Evolutionary conservation across 1,140 invertebrate genomes (phyloP).

Genomic region (Eumaeus atala): DNA sequence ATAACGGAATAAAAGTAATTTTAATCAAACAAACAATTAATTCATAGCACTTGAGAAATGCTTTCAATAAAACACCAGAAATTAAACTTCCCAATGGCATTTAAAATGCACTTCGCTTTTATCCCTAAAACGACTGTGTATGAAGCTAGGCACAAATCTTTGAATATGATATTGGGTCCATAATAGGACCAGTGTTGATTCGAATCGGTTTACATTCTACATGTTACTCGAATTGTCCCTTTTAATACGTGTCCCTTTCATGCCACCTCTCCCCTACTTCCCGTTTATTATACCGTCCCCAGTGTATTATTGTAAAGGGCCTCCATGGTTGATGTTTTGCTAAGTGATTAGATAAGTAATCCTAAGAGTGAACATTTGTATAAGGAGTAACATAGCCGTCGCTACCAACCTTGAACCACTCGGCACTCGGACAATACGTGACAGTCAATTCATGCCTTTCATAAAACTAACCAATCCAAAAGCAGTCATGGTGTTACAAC

Average conservation of each 20-base stretch:
- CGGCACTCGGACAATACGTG: too few relatives aligned
- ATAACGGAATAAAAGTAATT: constrained; percentile 10
- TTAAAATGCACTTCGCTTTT: constrained; percentile 11
- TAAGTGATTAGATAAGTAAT: too few relatives aligned
- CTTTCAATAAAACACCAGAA: constrained; percentile 14
- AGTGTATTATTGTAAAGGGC: too few relatives aligned
- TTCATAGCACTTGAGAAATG: constrained; percentile 16
- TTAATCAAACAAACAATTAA: constrained; percentile 13
- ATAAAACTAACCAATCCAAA: too few relatives aligned
- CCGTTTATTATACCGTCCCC: too few relatives aligned
- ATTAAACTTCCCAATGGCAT: constrained; percentile 17
- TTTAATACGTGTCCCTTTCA: constrained; percentile 14
- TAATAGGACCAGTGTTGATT: constrained; percentile 15
- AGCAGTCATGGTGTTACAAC: too few relatives aligned
- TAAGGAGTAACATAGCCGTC: too few relatives aligned
- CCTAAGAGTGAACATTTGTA: too few relatives aligned
- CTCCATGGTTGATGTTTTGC: too few relatives aligned
- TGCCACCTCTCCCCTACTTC: constrained; percentile 12
- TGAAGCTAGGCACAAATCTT: constrained; percentile 16
- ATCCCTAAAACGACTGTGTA: constrained; percentile 16
- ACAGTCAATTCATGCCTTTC: too few relatives aligned
- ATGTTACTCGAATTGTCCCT: constrained; percentile 20
- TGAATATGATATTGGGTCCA: constrained; percentile 5
- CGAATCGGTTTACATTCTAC: constrained; percentile 16
- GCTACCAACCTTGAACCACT: too few relatives aligned